These are phyloP conservation scores for Mus minutoides DNA, from an alignment of 2,797 vertebrate genomes.

Conservation along the genomic window DNA sequence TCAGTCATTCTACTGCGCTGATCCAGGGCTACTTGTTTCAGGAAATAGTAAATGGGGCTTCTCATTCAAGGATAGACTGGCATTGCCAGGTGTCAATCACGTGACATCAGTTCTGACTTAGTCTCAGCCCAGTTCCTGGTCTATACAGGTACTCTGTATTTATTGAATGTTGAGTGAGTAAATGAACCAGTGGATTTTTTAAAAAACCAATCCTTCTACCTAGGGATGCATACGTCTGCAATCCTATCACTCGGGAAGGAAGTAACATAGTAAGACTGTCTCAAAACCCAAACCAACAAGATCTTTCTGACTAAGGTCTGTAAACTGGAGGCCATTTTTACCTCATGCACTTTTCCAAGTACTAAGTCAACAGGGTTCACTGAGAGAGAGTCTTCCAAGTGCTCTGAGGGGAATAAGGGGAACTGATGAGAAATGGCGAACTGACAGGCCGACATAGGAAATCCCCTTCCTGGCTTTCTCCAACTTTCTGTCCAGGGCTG, in stretches of 20 bases:
- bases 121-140: constrained; percentile 35
- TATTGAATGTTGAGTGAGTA: constrained; percentile 27
- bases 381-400: neutral
- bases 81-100: constrained; percentile 17
- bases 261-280: neutral
- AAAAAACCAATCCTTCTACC: neutral
- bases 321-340: constrained; percentile 51
- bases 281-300: neutral
- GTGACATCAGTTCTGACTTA: constrained; percentile 44
- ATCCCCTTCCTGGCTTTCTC: constrained; percentile 24
- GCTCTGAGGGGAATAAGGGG: neutral
- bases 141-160: constrained; percentile 9
- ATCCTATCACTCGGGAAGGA: neutral
- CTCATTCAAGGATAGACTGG: constrained; percentile 44
- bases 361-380: constrained; percentile 31
- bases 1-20: neutral
- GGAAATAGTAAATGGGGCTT: constrained; percentile 40
- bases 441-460: neutral
- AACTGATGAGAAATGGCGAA: neutral
- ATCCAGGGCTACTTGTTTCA: neutral
- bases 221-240: neutral
- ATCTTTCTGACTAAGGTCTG: constrained; percentile 36
- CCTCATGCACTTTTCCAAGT: constrained; percentile 28
- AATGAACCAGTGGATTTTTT: constrained; percentile 29
- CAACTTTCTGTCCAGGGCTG: neutral